Evolutionary conservation across 2,113 vertebrate species (phyloP).

Genomic region (Rattus norvegicus): GRCr8 NC_086026.1:108413501-108414000

Average conservation of each 20-base stretch:
- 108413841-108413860: no score
- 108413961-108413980: not conserved
- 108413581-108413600: no score
- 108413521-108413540: not conserved
- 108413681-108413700: not conserved
- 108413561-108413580: not conserved
- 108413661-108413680: not conserved
- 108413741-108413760: not conserved
- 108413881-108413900: not conserved
- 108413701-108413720: not conserved
- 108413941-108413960: not conserved
- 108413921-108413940: not conserved
- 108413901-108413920: not conserved
- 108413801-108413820: not conserved
- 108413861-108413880: not conserved
- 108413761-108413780: not conserved
- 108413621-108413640: not conserved
- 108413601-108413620: not conserved
- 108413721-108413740: not conserved
- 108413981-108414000: conserved; percentile 18
- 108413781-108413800: not conserved
- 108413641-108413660: not conserved
- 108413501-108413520: not conserved
- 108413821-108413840: not conserved
- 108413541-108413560: not conserved